Evolutionary conservation across 2,113 vertebrate genomes (phyloP).

Genomic region (Tenrec ecaudatus): DNA sequence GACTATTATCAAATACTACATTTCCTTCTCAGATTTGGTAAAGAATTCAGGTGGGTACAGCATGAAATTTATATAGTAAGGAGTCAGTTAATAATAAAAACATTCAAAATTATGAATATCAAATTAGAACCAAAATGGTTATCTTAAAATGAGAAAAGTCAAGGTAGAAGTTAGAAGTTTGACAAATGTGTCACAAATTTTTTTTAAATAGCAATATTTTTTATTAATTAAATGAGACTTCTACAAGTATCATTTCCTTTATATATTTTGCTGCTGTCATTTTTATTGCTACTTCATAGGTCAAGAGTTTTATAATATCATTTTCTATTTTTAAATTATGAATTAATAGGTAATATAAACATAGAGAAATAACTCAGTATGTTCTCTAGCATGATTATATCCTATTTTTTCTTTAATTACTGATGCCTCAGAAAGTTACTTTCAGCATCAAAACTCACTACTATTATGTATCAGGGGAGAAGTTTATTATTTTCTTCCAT

Average conservation of each 20-base stretch:
- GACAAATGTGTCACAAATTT: neutral
- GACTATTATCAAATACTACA: no score
- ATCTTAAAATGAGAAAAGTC: no score
- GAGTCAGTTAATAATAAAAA: no score
- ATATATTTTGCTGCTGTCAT: neutral
- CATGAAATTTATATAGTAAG: no score
- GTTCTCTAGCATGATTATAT: neutral
- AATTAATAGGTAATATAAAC: neutral
- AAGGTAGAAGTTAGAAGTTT: no score
- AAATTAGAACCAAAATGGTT: no score
- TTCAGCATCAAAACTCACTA: neutral
- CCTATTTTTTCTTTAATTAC: constrained; percentile 7
- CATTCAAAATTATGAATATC: no score
- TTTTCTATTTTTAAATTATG: no score
- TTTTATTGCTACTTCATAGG: neutral
- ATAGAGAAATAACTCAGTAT: neutral
- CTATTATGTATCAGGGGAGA: neutral
- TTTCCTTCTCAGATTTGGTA: no score
- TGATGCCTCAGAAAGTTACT: neutral
- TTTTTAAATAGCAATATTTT: neutral
- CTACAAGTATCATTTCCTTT: neutral
- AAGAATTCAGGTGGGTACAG: no score
- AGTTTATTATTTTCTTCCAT: neutral
- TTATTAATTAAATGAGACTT: neutral
- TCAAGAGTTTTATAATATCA: neutral